These are phyloP conservation scores for Drosophila yooni DNA, from an alignment of 2,888 invertebrate genomes.

Conservation along the genomic window DNA sequence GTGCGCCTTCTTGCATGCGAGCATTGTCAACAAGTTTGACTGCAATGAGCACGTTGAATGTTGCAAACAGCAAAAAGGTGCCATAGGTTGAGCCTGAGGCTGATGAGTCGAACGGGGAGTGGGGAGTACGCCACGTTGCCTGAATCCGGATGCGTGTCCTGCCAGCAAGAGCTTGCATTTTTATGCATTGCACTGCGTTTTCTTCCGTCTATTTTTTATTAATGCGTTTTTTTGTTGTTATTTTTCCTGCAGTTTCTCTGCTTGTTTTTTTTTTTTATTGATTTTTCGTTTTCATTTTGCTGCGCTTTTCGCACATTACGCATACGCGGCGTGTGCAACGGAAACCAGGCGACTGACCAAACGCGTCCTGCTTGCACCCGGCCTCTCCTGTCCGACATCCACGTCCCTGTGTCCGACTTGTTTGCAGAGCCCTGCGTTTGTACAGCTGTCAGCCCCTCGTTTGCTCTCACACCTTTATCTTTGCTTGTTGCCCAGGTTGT, in stretches of 20 bases:
- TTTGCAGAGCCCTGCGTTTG: conserved; percentile 74
- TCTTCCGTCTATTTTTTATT: conserved; percentile 41
- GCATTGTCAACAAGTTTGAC: conserved; percentile 81
- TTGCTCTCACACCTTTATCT: conserved; percentile 44
- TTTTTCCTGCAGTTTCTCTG: conserved; percentile 3
- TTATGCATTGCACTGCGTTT: conserved; percentile 48
- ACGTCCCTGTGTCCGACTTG: conserved; percentile 49
- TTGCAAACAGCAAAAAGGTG: conserved; percentile 41
- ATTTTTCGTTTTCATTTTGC: conserved; percentile 65
- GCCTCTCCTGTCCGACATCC: not conserved
- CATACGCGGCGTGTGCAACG: conserved; percentile 76
- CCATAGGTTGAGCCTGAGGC: not conserved
- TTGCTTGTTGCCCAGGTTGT: conserved; percentile 8
- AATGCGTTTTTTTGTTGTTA: conserved; percentile 4
- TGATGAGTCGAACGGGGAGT: not conserved
- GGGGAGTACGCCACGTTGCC: conserved; percentile 2
- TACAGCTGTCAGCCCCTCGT: conserved; percentile 73
- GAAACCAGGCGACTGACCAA: conserved; percentile 83
- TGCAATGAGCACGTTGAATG: conserved; percentile 65
- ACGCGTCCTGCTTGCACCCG: conserved; percentile 67
- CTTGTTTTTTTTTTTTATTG: conserved; percentile 42
- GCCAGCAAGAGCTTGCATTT: conserved; percentile 48
- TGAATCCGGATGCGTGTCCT: conserved; percentile 22
- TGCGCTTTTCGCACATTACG: conserved; percentile 62
- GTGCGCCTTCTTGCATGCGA: conserved; percentile 47